These are phyloP conservation scores for Limnephilus rhombicus DNA, from an alignment of 2,888 invertebrate species.

Conservation along the genomic window DNA sequence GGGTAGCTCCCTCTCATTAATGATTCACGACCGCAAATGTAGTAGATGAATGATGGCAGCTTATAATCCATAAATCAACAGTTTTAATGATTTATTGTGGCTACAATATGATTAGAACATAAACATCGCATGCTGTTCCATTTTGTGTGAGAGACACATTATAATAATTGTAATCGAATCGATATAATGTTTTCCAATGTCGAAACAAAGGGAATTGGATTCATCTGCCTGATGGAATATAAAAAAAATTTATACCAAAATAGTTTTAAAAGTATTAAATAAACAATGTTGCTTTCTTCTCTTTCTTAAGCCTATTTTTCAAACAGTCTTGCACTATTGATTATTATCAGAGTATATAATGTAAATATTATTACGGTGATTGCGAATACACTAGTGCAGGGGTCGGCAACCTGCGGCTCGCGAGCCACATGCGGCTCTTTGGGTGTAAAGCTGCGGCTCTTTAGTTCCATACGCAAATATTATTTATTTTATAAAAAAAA, in stretches of 20 bases:
- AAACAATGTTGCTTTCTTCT: no score
- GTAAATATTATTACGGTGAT: no score
- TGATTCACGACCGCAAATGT: constrained; percentile 2
- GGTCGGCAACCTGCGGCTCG: no score
- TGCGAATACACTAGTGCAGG: no score
- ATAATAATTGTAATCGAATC: background rate
- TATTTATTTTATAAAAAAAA: no score
- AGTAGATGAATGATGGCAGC: background rate
- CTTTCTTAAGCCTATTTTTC: no score
- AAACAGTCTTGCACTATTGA: no score
- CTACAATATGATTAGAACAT: constrained; percentile 2
- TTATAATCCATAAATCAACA: constrained; percentile 5
- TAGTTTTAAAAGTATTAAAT: background rate
- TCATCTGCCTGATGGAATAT: background rate
- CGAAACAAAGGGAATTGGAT: background rate
- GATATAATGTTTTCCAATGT: background rate
- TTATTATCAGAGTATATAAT: no score
- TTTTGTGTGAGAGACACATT: background rate
- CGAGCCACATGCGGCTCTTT: no score
- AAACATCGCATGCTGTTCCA: constrained; percentile 23
- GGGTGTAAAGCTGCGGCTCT: no score
- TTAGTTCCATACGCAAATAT: no score
- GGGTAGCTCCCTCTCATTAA: background rate
- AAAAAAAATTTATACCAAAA: background rate
- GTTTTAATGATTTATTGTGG: constrained; percentile 6